Evolutionary conservation across 2,888 invertebrate genomes (phyloP), one percentile per base, ranked within the genome.

Genomic region (Epirrhoe alternata): DNA sequence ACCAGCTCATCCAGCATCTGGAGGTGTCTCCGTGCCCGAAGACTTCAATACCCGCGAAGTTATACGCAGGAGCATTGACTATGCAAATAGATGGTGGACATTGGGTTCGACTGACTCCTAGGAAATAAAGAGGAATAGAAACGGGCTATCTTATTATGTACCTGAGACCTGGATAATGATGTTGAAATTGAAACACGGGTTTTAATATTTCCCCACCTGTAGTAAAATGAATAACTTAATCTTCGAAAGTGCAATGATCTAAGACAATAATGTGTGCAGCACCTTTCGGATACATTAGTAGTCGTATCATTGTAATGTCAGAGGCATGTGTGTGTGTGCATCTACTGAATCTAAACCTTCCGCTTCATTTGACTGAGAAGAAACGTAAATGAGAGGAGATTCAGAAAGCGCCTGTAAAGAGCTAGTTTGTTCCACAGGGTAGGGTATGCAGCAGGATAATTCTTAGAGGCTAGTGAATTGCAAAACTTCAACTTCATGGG

Each of bases 1-100:
- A 86, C 70, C 84, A 86, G 61, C 74, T 90, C 1, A 68, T 90
- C 8, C 76, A 78, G 42, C 75, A 83, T 33, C 70, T 87, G 59
- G 81, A 82, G 61, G 49, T 90, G 6, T 75, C 76, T 8, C 84
- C 86, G 0, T 77, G 78, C 7, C 77, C 79, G 38, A 85, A 73
- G 74, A 88, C 87, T 0, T 58, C 67, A 55, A 76, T 81, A 1
- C 84, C 87, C 0, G 70, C 76, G 0, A 63, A 72, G 57, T 69
- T 90, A 1, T 64, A 76, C 0, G 68, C 55, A 0, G 78, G 79
- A 0, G 67, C 74, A 0, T 82, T 88, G 61, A 83, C 77, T 38
- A 45, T 86, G 0, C 66, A 66, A 0, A 69, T 89, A 0, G 61
- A 81, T 17, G 88, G 87, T 1, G 89, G 89, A 0, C 81, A 85